Evolutionary conservation across 2,113 vertebrate species (phyloP).

Genomic region (Sapajus apella): DNA sequence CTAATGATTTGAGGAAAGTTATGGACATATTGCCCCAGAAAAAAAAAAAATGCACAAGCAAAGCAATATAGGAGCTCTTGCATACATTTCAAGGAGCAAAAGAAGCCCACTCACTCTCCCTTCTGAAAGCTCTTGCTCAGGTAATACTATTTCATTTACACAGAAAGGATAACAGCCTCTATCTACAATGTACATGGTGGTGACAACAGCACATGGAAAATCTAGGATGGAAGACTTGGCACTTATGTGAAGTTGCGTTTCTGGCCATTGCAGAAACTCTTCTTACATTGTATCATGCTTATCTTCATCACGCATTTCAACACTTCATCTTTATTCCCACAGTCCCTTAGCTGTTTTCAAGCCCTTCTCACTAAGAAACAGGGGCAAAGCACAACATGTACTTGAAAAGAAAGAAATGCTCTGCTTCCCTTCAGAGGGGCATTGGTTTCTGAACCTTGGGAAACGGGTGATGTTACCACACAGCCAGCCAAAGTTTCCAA

Average conservation of each 20-base stretch:
- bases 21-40: background rate
- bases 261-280: slow-evolving; percentile 67
- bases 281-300: slow-evolving; percentile 69
- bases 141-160: slow-evolving; percentile 66
- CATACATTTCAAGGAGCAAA: background rate
- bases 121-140: background rate
- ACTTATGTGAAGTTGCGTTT: slow-evolving; percentile 36
- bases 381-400: slow-evolving; percentile 55
- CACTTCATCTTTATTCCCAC: slow-evolving; percentile 72
- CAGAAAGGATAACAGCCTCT: slow-evolving; percentile 45
- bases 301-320: slow-evolving; percentile 68
- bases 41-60: background rate
- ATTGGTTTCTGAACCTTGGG: slow-evolving; percentile 76
- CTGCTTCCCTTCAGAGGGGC: slow-evolving; percentile 14
- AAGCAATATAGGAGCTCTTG: background rate
- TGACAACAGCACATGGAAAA: slow-evolving; percentile 69
- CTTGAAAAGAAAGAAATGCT: slow-evolving; percentile 55
- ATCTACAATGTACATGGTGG: slow-evolving; percentile 33
- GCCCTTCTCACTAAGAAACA: slow-evolving; percentile 61
- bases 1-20: background rate
- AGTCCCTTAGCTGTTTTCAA: slow-evolving; percentile 67
- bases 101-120: background rate
- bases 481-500: slow-evolving; percentile 79
- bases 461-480: slow-evolving; percentile 62
- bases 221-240: slow-evolving; percentile 39